phyloP scores from a whole-genome alignment of 2,888 invertebrate species.

The Hermodice carunculata region DNA sequence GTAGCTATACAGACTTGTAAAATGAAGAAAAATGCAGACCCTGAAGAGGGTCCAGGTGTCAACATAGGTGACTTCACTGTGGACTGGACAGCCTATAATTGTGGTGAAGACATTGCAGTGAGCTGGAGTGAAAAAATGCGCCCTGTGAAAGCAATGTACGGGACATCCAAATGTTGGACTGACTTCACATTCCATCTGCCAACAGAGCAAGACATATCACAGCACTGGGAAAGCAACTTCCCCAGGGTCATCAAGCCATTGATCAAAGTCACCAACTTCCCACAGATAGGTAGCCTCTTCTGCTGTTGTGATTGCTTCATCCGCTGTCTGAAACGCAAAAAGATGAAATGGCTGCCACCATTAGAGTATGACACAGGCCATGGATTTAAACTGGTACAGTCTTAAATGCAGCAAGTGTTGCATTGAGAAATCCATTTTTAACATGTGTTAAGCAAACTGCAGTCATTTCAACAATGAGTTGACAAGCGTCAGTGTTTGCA shows the following conservation, averaged over 20 bases:
- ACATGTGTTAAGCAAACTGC: too few relatives aligned
- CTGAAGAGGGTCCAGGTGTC: conserved; percentile 32
- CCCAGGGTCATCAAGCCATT: conserved; percentile 57
- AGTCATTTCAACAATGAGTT: too few relatives aligned
- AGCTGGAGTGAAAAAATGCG: conserved; percentile 51
- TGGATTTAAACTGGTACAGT: conserved; percentile 63
- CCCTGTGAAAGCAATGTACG: conserved; percentile 52
- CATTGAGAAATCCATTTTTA: too few relatives aligned
- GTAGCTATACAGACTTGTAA: conserved; percentile 65
- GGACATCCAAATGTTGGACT: conserved; percentile 61
- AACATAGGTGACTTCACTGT: conserved; percentile 61
- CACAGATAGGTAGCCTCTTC: conserved; percentile 49
- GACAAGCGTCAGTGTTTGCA: too few relatives aligned
- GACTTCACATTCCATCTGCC: conserved; percentile 66
- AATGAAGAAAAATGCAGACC: conserved; percentile 39
- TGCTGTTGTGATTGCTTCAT: conserved; percentile 58
- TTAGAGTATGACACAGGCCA: conserved; percentile 65
- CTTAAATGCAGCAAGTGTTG: neutral
- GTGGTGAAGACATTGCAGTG: conserved; percentile 43
- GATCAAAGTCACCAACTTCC: conserved; percentile 55
- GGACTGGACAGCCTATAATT: conserved; percentile 63
- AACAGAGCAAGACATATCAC: conserved; percentile 58
- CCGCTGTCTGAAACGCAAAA: conserved; percentile 55
- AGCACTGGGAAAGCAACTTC: conserved; percentile 65
- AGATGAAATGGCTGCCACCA: conserved; percentile 65